phyloP scores from a whole-genome alignment of 2,888 invertebrate genomes.

The Zaprionus bogoriensis region DNA sequence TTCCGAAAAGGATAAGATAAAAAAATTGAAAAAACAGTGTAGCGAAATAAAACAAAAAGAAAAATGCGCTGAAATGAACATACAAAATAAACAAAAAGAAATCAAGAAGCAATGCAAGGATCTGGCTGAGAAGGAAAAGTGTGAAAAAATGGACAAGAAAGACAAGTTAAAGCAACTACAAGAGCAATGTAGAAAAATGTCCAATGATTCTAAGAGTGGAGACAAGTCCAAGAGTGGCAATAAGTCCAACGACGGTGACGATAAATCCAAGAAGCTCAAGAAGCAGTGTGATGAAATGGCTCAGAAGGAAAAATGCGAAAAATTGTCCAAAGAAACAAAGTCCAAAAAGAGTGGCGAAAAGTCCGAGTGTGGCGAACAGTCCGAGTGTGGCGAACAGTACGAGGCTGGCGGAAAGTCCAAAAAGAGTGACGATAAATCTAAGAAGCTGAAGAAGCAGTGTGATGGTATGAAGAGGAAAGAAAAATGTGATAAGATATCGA shows the following conservation, averaged over 20 bases:
- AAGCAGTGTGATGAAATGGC: slow-evolving; percentile 2
- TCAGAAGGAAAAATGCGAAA: neutral
- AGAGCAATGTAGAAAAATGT: neutral
- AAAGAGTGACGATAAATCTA: too few species aligned
- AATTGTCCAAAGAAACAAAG: neutral
- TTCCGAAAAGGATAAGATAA: neutral
- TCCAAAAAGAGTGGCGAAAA: too few species aligned
- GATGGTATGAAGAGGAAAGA: too few species aligned
- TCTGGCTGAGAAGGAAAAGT: slow-evolving; percentile 5
- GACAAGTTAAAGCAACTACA: too few species aligned
- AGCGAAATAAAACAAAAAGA: neutral
- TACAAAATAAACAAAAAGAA: slow-evolving; percentile 1
- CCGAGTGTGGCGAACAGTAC: too few species aligned
- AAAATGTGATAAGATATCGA: too few species aligned
- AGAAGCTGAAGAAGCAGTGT: neutral
- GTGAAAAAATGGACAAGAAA: neutral
- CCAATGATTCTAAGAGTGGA: neutral
- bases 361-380: too few species aligned
- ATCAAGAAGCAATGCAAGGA: neutral
- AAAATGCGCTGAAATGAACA: neutral
- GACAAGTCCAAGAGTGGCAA: neutral
- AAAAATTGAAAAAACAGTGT: neutral
- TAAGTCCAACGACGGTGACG: too few species aligned
- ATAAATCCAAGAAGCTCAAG: too few species aligned
- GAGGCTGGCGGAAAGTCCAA: too few species aligned